Evolutionary conservation across 2,888 invertebrate genomes (phyloP).

Genomic region (Seira ritae): DNA sequence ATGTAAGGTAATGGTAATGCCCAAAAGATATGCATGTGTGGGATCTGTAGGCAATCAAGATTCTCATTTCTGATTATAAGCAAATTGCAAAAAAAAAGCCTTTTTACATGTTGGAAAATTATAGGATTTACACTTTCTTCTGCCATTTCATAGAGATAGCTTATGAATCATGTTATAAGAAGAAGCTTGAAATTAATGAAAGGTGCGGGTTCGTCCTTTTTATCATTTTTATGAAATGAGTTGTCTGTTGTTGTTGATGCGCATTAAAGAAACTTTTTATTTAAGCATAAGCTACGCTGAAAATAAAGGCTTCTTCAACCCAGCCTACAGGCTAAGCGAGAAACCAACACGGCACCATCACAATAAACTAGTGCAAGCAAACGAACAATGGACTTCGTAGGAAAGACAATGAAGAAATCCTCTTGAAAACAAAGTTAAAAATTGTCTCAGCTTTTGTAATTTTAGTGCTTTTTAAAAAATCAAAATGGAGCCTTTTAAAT

Average conservation of each 20-base stretch:
- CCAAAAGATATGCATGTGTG: conserved; percentile 18
- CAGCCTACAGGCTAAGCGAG: background rate
- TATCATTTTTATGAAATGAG: background rate
- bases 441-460: too few species aligned
- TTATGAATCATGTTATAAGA: background rate
- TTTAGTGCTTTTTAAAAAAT: too few species aligned
- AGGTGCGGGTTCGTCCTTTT: background rate
- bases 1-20: conserved; percentile 27
- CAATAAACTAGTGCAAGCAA: background rate
- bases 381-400: too few species aligned
- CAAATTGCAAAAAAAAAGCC: too few species aligned
- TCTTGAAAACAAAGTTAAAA: too few species aligned
- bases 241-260: conserved; percentile 9
- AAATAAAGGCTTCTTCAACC: background rate
- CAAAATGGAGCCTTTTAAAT: background rate
- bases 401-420: too few species aligned
- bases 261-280: background rate
- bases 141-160: too few species aligned
- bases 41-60: background rate
- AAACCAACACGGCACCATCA: background rate
- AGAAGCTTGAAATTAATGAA: conserved; percentile 8
- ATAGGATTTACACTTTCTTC: too few species aligned
- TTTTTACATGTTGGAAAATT: too few species aligned
- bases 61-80: background rate
- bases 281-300: background rate